phyloP scores from a whole-genome alignment of 2,888 invertebrate genomes.

The Deilephila elpenor region DNA sequence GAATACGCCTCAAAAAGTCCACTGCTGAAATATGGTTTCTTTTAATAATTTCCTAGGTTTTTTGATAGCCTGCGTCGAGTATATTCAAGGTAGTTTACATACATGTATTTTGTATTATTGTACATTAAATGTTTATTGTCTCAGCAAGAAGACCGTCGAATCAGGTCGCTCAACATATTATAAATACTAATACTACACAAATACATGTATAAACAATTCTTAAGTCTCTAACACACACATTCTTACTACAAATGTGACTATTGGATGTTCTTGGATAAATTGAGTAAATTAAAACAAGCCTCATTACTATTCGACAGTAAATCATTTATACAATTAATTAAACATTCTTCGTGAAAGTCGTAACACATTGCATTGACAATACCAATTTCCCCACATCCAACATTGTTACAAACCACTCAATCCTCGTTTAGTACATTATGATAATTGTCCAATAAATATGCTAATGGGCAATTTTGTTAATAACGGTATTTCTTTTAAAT shows the following conservation, averaged over 20 bases:
- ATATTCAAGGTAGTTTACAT: background rate
- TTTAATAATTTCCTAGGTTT: no score
- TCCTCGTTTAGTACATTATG: slow-evolving; percentile 46
- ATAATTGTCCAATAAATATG: slow-evolving; percentile 51
- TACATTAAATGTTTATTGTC: no score
- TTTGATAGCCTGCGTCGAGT: no score
- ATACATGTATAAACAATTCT: no score
- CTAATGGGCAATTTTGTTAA: slow-evolving; percentile 45
- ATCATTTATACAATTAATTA: background rate
- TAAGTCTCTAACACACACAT: no score
- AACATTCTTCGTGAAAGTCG: background rate
- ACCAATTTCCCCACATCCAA: background rate
- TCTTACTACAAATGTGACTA: no score
- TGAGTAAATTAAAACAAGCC: background rate
- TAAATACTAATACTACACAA: no score
- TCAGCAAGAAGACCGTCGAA: no score
- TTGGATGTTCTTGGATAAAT: no score
- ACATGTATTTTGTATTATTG: background rate
- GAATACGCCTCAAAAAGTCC: no score
- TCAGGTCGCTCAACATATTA: no score
- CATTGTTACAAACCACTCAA: slow-evolving; percentile 32
- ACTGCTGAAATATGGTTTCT: no score
- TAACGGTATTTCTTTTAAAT: slow-evolving; percentile 45
- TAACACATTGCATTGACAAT: slow-evolving; percentile 4
- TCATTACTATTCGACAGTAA: background rate